Evolutionary conservation across 2,888 invertebrate genomes (phyloP), one percentile per base, ranked within the genome.

Genomic region (Aspidapion aeneum): DNA sequence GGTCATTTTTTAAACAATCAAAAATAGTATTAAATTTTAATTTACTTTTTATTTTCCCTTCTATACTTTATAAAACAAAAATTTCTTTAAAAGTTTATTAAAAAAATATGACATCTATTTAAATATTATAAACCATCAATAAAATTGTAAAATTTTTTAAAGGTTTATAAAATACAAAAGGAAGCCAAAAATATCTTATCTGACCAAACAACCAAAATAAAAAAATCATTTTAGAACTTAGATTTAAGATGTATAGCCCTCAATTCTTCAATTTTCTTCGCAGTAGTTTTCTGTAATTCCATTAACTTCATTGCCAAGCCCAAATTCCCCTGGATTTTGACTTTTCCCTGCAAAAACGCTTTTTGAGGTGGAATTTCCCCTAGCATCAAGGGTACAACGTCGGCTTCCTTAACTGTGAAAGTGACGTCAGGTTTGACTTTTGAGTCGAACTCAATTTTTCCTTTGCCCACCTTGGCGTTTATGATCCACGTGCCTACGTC

Each of bases 261-360:
- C 61, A 93, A 82, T 19, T 86, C 81, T 48, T 90, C 91, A 72
- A 93, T 91, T 74, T 90, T 88, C 51, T 85, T 84, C 1, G 88
- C 85, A 0, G 92, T 91, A 5, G 87, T 85, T 63, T 87, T 86
- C 74, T 94, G 93, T 66, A 96, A 79, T 69, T 94, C 93, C 18
- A 91, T 89, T 63, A 98, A 82, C 78, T 96, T 98, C 91, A 98
- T 92, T 1, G 98, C 98, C 54, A 97, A 82, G 0, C 94, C 96
- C 91, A 98, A 95, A 78, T 98, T 98, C 48, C 98, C 98, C 78
- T 96, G 93, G 64, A 98, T 90, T 82, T 97, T 98, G 63, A 95
- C 88, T 81, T 98, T 98, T 17, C 98, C 98, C 80, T 97, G 93
- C 85, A 95, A 94, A 80, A 94, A 95, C 1, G 96, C 96, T 79